phyloP scores from a whole-genome alignment of 2,888 invertebrate genomes.

The Spisula subtruncata region DNA sequence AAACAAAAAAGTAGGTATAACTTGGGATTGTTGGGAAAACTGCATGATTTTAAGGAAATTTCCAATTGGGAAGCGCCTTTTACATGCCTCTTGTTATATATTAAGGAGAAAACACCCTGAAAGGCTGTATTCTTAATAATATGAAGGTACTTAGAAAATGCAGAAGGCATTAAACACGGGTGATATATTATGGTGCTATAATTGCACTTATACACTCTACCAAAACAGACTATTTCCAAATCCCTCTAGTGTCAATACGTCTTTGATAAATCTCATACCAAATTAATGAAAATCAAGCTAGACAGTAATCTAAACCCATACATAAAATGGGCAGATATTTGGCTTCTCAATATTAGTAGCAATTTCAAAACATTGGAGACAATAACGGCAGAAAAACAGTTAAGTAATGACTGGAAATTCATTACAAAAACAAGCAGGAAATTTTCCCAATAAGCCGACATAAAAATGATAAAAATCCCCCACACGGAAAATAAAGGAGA shows the following conservation, averaged over 20 bases:
- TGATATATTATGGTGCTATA: no score
- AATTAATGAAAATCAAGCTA: neutral
- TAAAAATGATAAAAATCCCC: constrained; percentile 26
- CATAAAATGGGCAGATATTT: neutral
- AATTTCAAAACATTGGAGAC: neutral
- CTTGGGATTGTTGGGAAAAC: no score
- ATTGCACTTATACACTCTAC: no score
- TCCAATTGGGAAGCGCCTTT: no score
- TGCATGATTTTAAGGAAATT: no score
- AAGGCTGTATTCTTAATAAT: no score
- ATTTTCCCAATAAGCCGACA: constrained; percentile 4
- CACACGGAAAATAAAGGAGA: neutral
- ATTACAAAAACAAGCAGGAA: neutral
- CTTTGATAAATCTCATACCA: neutral
- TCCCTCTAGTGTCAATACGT: neutral
- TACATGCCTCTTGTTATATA: no score
- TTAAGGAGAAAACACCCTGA: no score
- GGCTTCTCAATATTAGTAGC: neutral
- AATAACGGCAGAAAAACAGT: neutral
- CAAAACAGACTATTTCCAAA: no score
- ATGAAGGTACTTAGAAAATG: no score
- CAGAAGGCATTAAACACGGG: no score
- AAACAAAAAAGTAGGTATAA: no score
- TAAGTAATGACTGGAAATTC: neutral
- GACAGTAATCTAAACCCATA: neutral